phyloP scores from a whole-genome alignment of 2,113 vertebrate species.

The Gymnocephalus cernua region DNA sequence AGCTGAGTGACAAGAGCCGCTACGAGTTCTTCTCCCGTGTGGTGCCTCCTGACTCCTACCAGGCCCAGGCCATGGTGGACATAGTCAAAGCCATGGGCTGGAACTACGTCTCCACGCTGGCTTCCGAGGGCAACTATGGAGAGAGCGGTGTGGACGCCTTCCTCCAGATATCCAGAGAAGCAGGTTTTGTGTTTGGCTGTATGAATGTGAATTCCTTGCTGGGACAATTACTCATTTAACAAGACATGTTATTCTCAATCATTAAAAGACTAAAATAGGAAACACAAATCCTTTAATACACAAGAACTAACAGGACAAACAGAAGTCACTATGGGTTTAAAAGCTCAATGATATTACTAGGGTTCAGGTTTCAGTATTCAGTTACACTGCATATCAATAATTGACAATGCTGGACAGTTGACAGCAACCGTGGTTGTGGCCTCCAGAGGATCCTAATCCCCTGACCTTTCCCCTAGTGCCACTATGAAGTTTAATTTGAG shows the following conservation, averaged over 20 bases:
- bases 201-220: neutral
- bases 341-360: conserved; percentile 22
- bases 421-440: neutral
- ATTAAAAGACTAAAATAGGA: conserved; percentile 54
- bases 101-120: conserved; percentile 93
- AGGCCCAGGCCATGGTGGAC: conserved; percentile 94
- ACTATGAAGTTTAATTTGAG: neutral
- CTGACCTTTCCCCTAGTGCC: neutral
- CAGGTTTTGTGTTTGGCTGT: conserved; percentile 79
- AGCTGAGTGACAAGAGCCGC: conserved; percentile 91
- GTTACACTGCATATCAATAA: conserved; percentile 1
- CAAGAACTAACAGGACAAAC: conserved; percentile 19
- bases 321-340: conserved; percentile 28
- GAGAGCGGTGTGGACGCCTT: conserved; percentile 93
- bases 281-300: conserved; percentile 56
- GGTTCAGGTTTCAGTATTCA: conserved; percentile 20
- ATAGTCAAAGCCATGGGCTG: conserved; percentile 91
- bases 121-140: conserved; percentile 92
- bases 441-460: neutral
- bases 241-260: conserved; percentile 35
- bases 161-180: conserved; percentile 90
- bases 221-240: conserved; percentile 43
- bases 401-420: neutral
- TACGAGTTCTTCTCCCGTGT: conserved; percentile 93
- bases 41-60: conserved; percentile 92